Evolutionary conservation across 2,888 invertebrate species (phyloP), one percentile per base, ranked within the genome.

Genomic region (Ophion costatus): DNA sequence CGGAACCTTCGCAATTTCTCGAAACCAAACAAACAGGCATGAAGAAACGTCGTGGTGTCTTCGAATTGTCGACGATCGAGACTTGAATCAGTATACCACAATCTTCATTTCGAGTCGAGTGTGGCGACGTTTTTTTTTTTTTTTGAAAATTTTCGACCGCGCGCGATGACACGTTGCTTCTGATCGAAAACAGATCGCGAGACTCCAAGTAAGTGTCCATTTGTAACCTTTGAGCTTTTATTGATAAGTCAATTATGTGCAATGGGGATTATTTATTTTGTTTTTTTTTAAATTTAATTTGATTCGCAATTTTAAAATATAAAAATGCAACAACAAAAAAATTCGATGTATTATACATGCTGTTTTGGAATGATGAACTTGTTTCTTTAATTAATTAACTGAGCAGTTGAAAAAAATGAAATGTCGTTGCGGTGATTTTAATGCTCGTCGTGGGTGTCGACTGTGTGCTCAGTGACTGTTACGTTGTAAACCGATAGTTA

Each of bases 391-490:
- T 51, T 14, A 51, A 51, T 17, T 4, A 17, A 17, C 17, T 2
- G 14, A 51, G 14, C 5, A 51, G 11, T 51, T 14, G 11, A 17
- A 17, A 51, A 51, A 6, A 24, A 51, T 51, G 51, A 17, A 51
- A 22, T 42, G 56, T 75, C 45, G 56, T n/a, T 5, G 22, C 64
- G n/a, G 76, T 76, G 80, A 64, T 70, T 71, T 74, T 45, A 81
- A 84, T 64, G 81, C 80, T 56, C 67, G 80, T 73, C 33, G 70
- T n/a, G 61, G 70, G 70, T 59, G 69, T 56, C 81, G 70, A 75
- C 67, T 84, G 22, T 75, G 51, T 70, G 64, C 17, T 64, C 64
- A 64, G 66, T 75, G 56, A 66, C 42, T 59, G 69, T 81, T 73
- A 69, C 69, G 29, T 61, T 61, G 69, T 77, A 24, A 74, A 77